Evolutionary conservation across 2,797 vertebrate genomes (phyloP).

Genomic region (Bovichtus variegatus): DNA sequence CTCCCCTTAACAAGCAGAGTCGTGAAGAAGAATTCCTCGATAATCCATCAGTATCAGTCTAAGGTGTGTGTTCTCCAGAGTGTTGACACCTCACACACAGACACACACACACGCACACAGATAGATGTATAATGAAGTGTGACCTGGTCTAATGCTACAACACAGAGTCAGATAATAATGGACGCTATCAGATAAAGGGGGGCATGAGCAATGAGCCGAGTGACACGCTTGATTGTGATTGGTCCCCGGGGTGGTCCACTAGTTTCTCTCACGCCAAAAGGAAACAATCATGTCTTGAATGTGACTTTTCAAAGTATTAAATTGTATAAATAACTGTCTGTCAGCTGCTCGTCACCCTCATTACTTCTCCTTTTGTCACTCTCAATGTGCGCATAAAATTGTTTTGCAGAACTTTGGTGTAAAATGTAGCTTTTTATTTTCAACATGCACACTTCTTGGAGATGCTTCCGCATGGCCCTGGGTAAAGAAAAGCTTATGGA

Average conservation of each 20-base stretch:
- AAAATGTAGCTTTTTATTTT: background rate
- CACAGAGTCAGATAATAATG: conserved; percentile 89
- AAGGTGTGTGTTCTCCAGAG: conserved; percentile 83
- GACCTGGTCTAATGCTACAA: conserved; percentile 87
- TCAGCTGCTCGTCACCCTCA: conserved; percentile 19
- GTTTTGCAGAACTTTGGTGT: background rate
- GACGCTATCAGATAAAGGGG: conserved; percentile 91
- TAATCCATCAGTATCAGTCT: conserved; percentile 87
- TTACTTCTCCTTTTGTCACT: conserved; percentile 4
- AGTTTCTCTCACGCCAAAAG: conserved; percentile 23
- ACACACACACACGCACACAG: conserved; percentile 61
- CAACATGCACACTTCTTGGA: background rate
- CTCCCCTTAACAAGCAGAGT: conserved; percentile 88
- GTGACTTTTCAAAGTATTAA: conserved; percentile 15
- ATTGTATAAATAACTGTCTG: conserved; percentile 14
- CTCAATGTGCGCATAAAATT: background rate
- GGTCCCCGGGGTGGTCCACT: conserved; percentile 88
- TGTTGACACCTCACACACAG: conserved; percentile 88
- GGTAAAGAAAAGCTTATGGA: background rate
- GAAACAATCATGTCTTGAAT: conserved; percentile 46
- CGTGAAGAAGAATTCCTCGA: conserved; percentile 87
- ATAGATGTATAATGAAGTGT: conserved; percentile 74
- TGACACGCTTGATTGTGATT: conserved; percentile 86
- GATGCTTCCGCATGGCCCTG: background rate
- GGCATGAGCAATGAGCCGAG: conserved; percentile 89